A percentile compares a stretch with the other conserved stretches of the same genome.
Conservation (phyloP, 2,797 vertebrate genomes). For the Neosalanx taihuensis region DNA sequence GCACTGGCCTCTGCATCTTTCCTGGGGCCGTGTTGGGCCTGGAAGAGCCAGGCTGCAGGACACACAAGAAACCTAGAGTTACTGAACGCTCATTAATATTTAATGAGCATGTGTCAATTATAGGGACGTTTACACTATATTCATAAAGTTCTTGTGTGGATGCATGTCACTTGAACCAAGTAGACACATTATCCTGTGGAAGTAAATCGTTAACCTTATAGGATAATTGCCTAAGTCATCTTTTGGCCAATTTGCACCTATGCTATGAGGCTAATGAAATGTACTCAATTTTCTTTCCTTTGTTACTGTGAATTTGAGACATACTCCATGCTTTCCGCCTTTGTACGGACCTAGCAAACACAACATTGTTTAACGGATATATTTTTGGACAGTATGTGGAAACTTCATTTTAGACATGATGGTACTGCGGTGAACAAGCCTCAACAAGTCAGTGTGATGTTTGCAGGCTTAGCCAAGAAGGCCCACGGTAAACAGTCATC, state of each 20-base stretch:
- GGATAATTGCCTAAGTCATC: no score
- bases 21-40: slow-evolving; percentile 86
- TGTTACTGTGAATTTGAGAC: neutral
- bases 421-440: slow-evolving; percentile 22
- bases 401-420: neutral
- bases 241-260: no score
- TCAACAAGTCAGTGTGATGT: slow-evolving; percentile 9
- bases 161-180: no score
- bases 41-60: slow-evolving; percentile 70
- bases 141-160: no score
- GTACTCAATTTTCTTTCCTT: neutral
- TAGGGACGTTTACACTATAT: no score
- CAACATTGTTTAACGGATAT: neutral
- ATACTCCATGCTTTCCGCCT: neutral
- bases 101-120: no score
- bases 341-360: neutral
- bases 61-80: slow-evolving; percentile 1
- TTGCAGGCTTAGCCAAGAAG: neutral
- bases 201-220: no score
- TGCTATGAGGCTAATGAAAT: no score
- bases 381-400: neutral
- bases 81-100: neutral
- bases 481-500: slow-evolving; percentile 29
- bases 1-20: slow-evolving; percentile 74
- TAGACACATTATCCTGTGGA: no score